Evolutionary conservation across 2,888 invertebrate genomes (phyloP).

Genomic region (Belgica antarctica): DNA sequence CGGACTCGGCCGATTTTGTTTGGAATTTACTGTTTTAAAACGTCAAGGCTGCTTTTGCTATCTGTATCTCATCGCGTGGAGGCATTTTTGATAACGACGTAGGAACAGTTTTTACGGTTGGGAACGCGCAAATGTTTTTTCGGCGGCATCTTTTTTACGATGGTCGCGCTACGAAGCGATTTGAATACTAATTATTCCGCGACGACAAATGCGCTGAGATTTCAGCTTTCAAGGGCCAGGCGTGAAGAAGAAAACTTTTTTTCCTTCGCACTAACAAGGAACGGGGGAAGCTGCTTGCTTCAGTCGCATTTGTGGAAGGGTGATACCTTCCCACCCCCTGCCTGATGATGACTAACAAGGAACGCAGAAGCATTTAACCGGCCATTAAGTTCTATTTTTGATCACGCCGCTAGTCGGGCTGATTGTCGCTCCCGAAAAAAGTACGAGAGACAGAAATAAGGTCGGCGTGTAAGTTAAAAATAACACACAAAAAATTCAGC

Average conservation of each 20-base stretch:
- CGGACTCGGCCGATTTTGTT: background rate
- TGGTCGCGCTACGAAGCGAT: background rate
- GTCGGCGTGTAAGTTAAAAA: slow-evolving; percentile 19
- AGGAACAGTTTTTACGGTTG: too few relatives aligned
- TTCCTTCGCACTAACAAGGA: too few relatives aligned
- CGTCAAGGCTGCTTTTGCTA: slow-evolving; percentile 9
- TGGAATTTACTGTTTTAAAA: slow-evolving; percentile 13
- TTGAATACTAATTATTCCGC: background rate
- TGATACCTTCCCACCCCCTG: too few relatives aligned
- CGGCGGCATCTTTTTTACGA: slow-evolving; percentile 4
- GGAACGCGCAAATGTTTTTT: too few relatives aligned
- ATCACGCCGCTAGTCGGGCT: background rate
- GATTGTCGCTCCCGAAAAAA: background rate
- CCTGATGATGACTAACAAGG: too few relatives aligned
- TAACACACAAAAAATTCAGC: slow-evolving; percentile 28
- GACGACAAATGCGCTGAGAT: slow-evolving; percentile 3
- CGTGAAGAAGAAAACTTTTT: background rate
- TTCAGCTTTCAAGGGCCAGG: background rate
- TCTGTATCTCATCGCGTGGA: background rate
- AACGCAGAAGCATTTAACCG: slow-evolving; percentile 1
- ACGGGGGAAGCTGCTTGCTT: too few relatives aligned
- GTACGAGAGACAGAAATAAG: background rate
- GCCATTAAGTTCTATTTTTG: slow-evolving; percentile 1
- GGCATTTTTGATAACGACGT: background rate
- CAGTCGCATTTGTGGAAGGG: too few relatives aligned